Evolutionary conservation across 2,888 invertebrate species (phyloP).

Genomic region (Melanophora roralis): DNA sequence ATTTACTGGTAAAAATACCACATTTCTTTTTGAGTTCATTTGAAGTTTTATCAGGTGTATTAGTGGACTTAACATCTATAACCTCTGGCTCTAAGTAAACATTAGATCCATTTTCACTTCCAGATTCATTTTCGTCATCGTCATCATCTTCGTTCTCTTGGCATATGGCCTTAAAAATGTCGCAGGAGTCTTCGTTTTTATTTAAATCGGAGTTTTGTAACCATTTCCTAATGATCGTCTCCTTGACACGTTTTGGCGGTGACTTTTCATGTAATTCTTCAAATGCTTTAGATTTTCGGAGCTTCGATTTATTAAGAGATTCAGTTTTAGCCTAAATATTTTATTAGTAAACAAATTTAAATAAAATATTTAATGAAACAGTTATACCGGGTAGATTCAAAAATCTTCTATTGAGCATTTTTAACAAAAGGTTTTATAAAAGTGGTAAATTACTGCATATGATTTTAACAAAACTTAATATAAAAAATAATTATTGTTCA

Average conservation of each 20-base stretch:
- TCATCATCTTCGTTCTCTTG: conserved; percentile 68
- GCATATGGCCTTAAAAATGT: conserved; percentile 75
- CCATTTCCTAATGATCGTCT: conserved; percentile 73
- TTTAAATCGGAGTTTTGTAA: conserved; percentile 75
- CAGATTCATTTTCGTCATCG: not conserved
- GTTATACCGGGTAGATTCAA: too few relatives aligned
- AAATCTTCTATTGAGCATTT: too few relatives aligned
- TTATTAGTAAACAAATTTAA: not conserved
- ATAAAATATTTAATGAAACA: too few relatives aligned
- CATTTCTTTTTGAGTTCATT: not conserved
- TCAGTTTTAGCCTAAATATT: conserved; percentile 2
- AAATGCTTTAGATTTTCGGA: conserved; percentile 31
- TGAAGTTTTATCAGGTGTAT: conserved; percentile 16
- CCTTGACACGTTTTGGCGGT: conserved; percentile 58
- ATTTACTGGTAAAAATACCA: conserved; percentile 62
- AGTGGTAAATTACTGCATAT: too few relatives aligned
- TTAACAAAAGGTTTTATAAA: too few relatives aligned
- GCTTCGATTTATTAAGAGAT: conserved; percentile 20
- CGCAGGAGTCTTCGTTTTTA: conserved; percentile 72
- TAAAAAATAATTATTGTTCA: too few relatives aligned
- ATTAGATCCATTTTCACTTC: not conserved
- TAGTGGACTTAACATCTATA: conserved; percentile 58
- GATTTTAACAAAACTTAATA: too few relatives aligned
- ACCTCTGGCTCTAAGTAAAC: too few relatives aligned
- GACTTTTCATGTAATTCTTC: conserved; percentile 5